Base-by-base conservation (phyloP, 1,140 invertebrate species). In the Antheraea mylitta region DNA sequence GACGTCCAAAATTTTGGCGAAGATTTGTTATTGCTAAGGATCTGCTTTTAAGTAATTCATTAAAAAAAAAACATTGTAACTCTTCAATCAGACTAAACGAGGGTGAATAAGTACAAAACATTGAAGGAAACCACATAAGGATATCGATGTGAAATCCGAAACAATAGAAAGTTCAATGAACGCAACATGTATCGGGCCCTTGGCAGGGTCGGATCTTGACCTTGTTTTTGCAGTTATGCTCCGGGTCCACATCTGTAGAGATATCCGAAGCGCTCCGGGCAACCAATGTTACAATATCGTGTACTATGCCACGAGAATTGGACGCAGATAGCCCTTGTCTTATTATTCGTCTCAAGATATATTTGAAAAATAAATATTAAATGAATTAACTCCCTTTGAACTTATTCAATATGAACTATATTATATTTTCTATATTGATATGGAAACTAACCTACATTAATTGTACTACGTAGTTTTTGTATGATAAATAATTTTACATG, bases 281-380 rank as follows among this genome's bases (percentile, higher is more conserved):
- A 18, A 66, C 45, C 38, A 37, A n/a, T 18, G 48, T 65, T 65
- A 65, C 64, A 22, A 48, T 65, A 65, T 65, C 11, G 64, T 48
- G 36, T 65, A 42, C 38, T 42, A 7, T 7, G 8, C 38, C 1
- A 42, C 38, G 38, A 42, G 8, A 42, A 42, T 42, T 42, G 38
- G 38, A 42, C 38, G 11, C 2, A 42, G 38, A 42, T 42, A 42
- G 38, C 7, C 38, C 38, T 42, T 42, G 38, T 42, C 38, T n/a
- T 42, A 42, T 42, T 42, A 42, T 42, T 42, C 38, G 11, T 11
- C 7, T 42, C 11, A 11, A 11, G 38, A 42, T 42, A 42, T 42
- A 42, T 42, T 11, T 42, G 0, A 11, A 4, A 8, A 1, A 10
- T 7, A 42, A 42, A 42, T 42, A 42, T 42, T 42, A 42, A 42